Percentiles rank a stretch among this genome's conserved stretches.
phyloP scores from a whole-genome alignment of 1,140 invertebrate species.

The Galleria mellonella region DNA sequence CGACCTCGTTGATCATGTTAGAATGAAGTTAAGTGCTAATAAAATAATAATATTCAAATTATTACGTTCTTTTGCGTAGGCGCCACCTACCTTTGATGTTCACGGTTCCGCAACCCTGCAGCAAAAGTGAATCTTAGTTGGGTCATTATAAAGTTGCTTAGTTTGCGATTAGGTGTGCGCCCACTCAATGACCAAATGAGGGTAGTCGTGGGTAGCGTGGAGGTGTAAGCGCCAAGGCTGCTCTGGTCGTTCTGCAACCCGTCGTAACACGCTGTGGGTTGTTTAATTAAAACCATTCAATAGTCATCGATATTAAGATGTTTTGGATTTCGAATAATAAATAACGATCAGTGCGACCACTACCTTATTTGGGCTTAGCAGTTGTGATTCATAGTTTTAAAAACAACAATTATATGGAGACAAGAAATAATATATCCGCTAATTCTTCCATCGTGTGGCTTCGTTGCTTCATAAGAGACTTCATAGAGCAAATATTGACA shows the following conservation, averaged over 20 bases:
- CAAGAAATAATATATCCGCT: conserved; percentile 4
- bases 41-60: conserved; percentile 38
- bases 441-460: conserved; percentile 23
- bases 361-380: conserved; percentile 3
- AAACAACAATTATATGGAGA: neutral
- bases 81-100: conserved; percentile 40
- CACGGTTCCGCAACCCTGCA: conserved; percentile 55
- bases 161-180: conserved; percentile 54
- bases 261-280: conserved; percentile 52
- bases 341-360: conserved; percentile 14
- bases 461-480: conserved; percentile 17
- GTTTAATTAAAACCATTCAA: conserved; percentile 60
- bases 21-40: conserved; percentile 19
- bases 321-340: conserved; percentile 16
- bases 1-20: conserved; percentile 10
- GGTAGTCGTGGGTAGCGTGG: conserved; percentile 65
- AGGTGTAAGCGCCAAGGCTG: conserved; percentile 68
- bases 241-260: conserved; percentile 54
- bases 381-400: neutral
- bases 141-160: conserved; percentile 66
- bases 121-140: conserved; percentile 53
- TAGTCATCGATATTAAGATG: conserved; percentile 35
- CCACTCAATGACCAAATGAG: conserved; percentile 70
- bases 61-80: conserved; percentile 46
- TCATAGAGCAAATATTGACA: conserved; percentile 55